Conservation (phyloP, 2,797 vertebrate genomes). For the Sebastolobus altivelis region DNA sequence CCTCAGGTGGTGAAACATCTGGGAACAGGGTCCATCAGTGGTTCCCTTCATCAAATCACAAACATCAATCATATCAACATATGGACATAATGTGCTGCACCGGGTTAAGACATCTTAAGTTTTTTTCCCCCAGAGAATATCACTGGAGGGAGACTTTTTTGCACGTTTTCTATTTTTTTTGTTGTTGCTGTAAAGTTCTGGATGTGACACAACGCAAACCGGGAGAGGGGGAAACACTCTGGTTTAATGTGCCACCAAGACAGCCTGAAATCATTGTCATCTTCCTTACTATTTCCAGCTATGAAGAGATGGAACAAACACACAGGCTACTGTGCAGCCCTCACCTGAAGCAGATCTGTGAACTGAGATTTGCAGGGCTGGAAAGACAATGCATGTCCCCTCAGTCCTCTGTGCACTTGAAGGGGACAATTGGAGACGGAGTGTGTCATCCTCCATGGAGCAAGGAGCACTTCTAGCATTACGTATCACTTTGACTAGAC, state of each 20-base stretch:
- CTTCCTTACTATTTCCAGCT: conserved; percentile 22
- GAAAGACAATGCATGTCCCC: conserved; percentile 27
- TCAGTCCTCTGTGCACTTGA: conserved; percentile 56
- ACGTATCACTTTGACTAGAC: neutral
- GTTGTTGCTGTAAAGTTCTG: conserved; percentile 47
- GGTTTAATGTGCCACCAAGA: conserved; percentile 13
- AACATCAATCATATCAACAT: conserved; percentile 4
- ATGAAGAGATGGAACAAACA: conserved; percentile 37
- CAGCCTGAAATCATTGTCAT: conserved; percentile 6
- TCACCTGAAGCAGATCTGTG: conserved; percentile 37
- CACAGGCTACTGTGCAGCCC: conserved; percentile 11
- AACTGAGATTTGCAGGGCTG: conserved; percentile 32
- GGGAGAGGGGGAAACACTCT: conserved; percentile 13
- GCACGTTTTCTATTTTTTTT: conserved; percentile 6
- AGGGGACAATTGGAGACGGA: conserved; percentile 53
- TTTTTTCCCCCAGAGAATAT: conserved; percentile 41
- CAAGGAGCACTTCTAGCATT: conserved; percentile 73
- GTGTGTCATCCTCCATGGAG: conserved; percentile 34
- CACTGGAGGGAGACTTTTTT: conserved; percentile 33
- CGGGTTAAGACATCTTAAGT: conserved; percentile 30
- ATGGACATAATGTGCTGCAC: conserved; percentile 33
- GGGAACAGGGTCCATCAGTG: conserved; percentile 5
- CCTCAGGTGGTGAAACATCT: conserved; percentile 14
- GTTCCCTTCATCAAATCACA: conserved; percentile 12
- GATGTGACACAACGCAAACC: conserved; percentile 31